Conservation (phyloP, 2,797 vertebrate genomes). For the Monodelphis domestica region DNA sequence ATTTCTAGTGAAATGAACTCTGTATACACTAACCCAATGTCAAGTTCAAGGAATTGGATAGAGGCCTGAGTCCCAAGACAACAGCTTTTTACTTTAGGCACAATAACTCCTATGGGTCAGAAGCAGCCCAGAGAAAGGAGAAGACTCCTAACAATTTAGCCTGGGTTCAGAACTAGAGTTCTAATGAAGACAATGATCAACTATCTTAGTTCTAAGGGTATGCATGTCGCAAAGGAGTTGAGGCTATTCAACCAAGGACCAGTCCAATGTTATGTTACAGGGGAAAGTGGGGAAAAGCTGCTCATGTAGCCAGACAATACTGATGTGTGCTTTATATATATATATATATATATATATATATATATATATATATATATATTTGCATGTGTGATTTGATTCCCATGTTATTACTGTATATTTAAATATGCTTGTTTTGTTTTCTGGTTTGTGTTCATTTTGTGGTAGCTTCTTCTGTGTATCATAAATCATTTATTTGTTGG, state of each 20-base stretch:
- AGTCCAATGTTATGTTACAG: background rate
- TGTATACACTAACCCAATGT: background rate
- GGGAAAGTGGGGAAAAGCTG: background rate
- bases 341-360: no score
- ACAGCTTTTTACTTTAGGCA: background rate
- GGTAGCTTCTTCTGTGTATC: background rate
- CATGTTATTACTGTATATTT: background rate
- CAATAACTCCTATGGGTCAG: background rate
- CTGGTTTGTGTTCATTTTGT: background rate
- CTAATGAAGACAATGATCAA: background rate
- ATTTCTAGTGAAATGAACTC: background rate
- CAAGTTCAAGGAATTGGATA: background rate
- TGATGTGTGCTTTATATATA: background rate
- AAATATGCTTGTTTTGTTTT: background rate
- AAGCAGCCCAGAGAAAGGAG: background rate
- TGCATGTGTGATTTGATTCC: background rate
- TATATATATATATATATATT: background rate
- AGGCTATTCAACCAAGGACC: background rate
- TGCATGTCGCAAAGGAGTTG: background rate
- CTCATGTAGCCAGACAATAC: background rate
- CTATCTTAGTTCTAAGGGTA: background rate
- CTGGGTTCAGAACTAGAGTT: background rate
- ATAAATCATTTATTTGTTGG: background rate
- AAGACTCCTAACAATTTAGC: background rate
- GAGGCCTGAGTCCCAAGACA: background rate